Base-by-base conservation (phyloP, 2,797 vertebrate species). In the Potorous gilbertii region DNA sequence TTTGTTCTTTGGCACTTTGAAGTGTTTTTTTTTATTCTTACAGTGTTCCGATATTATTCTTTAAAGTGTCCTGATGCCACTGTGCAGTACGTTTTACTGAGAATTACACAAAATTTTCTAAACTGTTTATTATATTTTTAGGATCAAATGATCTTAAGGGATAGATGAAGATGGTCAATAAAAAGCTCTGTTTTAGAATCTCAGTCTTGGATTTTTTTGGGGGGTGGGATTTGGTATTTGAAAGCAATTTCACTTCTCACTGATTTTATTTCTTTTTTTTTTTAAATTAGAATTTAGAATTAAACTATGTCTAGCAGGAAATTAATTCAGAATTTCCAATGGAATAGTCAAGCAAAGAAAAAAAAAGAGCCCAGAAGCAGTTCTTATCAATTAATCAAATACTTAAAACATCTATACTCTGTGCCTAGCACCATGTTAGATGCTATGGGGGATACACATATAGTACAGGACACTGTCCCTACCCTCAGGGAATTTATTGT, bases 1-100 rank as follows among this genome's bases (percentile, higher is more conserved):
- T 40, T 21, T 54, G 93, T 96, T 95, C 95, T 94, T n/a, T 93
- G 89, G 90, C 46, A 91, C 91, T 89, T 55, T 94, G 52, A 94
- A 90, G 54, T 90, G 34, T 5, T 50, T 46, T 74, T 74, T n/a
- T 66, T 74, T 92, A 54, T 87, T 94, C 66, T 29, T 56, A 11
- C 55, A 62, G 21, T n/a, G 90, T 96, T 97, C 54, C 91, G 54
- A 56, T 93, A 93, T 34, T 54, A 24, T 89, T 92, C 92, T 55
- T 55, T 81, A n/a, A 55, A 55, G 91, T 55, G 90, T 87, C 52
- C 29, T 52, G 34, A 91, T 92, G 92, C 27, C 46, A 95, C 55
- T 81, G 52, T 3, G 92, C 18, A 56, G 52, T 90, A 57, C 81
- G 91, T 59, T 94, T 94, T 57, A 92, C 16, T 46, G 29, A 12